Evolutionary conservation across 2,888 invertebrate species (phyloP).

Genomic region (Melanargia galathea): DNA sequence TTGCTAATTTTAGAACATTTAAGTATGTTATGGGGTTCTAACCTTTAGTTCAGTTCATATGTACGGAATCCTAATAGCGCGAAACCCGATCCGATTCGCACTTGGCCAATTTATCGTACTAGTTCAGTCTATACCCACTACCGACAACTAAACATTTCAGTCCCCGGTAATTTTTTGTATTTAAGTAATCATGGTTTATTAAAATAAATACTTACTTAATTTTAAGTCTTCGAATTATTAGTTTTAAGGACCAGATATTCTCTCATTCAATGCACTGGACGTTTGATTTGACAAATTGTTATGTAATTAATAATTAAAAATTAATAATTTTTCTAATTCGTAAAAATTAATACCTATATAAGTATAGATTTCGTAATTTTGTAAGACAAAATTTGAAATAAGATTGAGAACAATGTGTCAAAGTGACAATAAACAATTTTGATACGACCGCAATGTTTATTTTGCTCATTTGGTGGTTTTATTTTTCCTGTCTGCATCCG

Average conservation of each 20-base stretch:
- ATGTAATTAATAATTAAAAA: constrained; percentile 13
- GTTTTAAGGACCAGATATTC: constrained; percentile 12
- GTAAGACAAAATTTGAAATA: constrained; percentile 29
- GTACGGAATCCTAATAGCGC: too few relatives aligned
- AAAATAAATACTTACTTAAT: background rate
- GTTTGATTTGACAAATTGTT: constrained; percentile 10
- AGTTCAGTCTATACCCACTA: too few relatives aligned
- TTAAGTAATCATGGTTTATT: background rate
- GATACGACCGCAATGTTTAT: constrained; percentile 28
- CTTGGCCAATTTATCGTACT: too few relatives aligned
- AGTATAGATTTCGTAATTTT: constrained; percentile 30
- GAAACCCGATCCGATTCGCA: too few relatives aligned
- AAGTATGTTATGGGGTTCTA: too few relatives aligned
- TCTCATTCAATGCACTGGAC: constrained; percentile 8
- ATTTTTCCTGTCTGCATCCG: constrained; percentile 15
- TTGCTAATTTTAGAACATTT: too few relatives aligned
- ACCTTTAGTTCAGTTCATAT: too few relatives aligned
- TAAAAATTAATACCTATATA: constrained; percentile 14
- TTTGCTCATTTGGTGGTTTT: constrained; percentile 34
- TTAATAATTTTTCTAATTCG: constrained; percentile 16
- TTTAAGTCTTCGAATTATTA: constrained; percentile 24
- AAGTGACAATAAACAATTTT: constrained; percentile 35
- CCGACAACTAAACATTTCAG: too few relatives aligned
- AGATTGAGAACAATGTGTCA: constrained; percentile 29
- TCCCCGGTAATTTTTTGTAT: background rate